Evolutionary conservation across 2,797 vertebrate species (phyloP).

Genomic region (Emydoidea blandingii): DNA sequence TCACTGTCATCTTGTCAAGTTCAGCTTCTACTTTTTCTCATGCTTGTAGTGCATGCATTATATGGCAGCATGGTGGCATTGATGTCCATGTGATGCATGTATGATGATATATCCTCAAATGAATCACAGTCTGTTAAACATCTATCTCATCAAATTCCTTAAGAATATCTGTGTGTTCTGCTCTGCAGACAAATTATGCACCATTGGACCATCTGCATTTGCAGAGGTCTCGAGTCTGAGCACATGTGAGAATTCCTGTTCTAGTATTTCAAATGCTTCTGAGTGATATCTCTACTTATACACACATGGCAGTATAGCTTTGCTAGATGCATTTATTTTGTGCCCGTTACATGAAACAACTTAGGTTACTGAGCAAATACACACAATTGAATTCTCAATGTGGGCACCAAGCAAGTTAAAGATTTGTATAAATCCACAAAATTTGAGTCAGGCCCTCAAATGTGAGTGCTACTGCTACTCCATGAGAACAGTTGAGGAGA

Average conservation of each 20-base stretch:
- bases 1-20: conserved; percentile 62
- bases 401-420: neutral
- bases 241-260: neutral
- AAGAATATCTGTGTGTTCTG: neutral
- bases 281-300: neutral
- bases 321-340: neutral
- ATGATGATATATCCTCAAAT: conserved; percentile 13
- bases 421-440: neutral
- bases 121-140: neutral
- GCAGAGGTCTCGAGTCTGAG: neutral
- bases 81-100: neutral
- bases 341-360: neutral
- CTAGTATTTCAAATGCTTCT: neutral
- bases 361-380: neutral
- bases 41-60: conserved; percentile 26
- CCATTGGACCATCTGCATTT: conserved; percentile 3
- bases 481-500: neutral
- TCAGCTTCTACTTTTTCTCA: conserved; percentile 1
- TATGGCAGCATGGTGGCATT: conserved; percentile 28
- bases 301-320: neutral
- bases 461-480: neutral
- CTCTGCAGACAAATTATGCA: neutral
- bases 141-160: conserved; percentile 35
- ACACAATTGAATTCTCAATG: neutral
- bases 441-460: neutral